Base-by-base conservation (phyloP, 2,797 vertebrate genomes). In the Scolopax bukidnonensis region DNA sequence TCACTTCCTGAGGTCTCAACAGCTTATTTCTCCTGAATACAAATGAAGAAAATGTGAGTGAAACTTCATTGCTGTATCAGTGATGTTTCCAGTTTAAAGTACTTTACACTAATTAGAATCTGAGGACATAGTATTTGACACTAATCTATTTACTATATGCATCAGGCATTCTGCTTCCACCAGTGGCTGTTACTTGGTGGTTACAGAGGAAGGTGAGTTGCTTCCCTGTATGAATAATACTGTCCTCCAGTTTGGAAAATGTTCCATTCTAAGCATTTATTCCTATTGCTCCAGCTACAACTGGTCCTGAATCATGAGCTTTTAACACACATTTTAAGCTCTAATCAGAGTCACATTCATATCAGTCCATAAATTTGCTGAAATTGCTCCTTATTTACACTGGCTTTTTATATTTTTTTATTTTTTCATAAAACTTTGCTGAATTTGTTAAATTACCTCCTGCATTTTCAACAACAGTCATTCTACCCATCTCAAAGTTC, bases 11-110 rank as follows among this genome's bases (percentile, higher is more conserved):
- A 91, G 59, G 63, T 45, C 61, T 70, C 61, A 79, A 41, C 7
- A 67, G 11, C 9, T 85, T 70, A 18, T 85, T 92, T 85, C 64
- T 74, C 25, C 47, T 87, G 61, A 93, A 82, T 79, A 33, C 5
- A 21, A 90, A 82, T 79, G 48, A 76, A 16, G 50, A 76, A 93
- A 76, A 84, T 43, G 27, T 50, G 71, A 75, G 18, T 17, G 60
- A 81, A 81, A 78, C 3, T 17, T 67, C 24, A 90, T 63, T 71
- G 6, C 14, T 70, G 7, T 15, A 50, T 12, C 25, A 75, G 16
- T 60, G 65, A 91, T 9, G 4, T 71, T 79, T 92, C 64, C 47
- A 63, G 33, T 69, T 87, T 79, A 54, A 82, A 77, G 10, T 64
- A 54, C 12, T 65, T 65, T 82, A 40, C 28, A 40, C 36, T 68